Evolutionary conservation across 2,113 vertebrate genomes (phyloP).

Genomic region (Trichomycterus rosablanca): DNA sequence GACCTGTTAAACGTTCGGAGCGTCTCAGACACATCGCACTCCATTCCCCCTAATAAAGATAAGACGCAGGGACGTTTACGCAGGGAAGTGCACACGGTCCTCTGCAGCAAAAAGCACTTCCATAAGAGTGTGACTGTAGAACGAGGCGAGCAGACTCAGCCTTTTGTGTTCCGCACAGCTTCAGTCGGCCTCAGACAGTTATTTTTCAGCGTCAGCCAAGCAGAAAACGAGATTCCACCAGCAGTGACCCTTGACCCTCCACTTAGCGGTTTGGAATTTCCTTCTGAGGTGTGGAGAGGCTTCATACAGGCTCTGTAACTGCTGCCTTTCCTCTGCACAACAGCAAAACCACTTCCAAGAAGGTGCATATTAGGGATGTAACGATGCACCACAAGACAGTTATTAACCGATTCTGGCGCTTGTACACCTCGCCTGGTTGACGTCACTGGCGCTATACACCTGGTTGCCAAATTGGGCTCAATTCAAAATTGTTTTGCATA

Average conservation of each 20-base stretch:
- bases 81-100: no score
- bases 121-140: not conserved
- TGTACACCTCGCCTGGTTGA: no score
- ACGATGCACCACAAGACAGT: no score
- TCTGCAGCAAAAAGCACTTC: not conserved
- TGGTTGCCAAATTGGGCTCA: no score
- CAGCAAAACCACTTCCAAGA: not conserved
- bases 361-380: no score
- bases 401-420: no score
- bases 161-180: conserved; percentile 12
- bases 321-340: not conserved
- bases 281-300: not conserved
- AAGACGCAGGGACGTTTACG: conserved; percentile 1
- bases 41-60: no score
- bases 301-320: conserved; percentile 10
- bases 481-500: no score
- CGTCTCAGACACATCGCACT: no score
- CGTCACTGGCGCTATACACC: no score
- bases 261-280: conserved; percentile 24
- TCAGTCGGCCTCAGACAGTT: conserved; percentile 29
- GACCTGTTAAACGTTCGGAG: no score
- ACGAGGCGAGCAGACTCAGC: not conserved
- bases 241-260: conserved; percentile 30
- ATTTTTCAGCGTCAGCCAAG: conserved; percentile 39
- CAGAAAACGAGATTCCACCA: conserved; percentile 46